Evolutionary conservation across 2,113 vertebrate genomes (phyloP).

Genomic region (Onychorhynchus coronatus): DNA sequence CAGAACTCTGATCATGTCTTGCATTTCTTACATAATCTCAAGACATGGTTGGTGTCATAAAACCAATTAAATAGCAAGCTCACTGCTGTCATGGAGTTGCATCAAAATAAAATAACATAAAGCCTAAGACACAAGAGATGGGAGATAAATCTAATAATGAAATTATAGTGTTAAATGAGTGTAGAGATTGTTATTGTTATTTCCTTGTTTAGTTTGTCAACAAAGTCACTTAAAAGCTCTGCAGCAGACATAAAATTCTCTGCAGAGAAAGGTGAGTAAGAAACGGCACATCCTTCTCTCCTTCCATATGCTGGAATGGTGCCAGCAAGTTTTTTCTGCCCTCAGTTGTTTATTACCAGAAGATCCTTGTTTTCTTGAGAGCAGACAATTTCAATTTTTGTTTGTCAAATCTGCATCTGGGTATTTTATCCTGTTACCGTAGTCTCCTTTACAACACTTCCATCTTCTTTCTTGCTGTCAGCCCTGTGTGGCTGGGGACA

Average conservation of each 20-base stretch:
- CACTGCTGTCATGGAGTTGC: neutral
- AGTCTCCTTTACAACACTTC: neutral
- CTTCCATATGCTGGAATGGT: neutral
- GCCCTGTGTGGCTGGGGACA: neutral
- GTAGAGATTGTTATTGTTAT: neutral
- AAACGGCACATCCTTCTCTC: neutral
- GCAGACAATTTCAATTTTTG: neutral
- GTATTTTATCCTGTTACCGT: neutral
- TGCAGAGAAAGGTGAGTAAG: neutral
- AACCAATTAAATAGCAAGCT: neutral
- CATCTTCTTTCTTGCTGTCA: neutral
- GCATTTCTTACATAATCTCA: neutral
- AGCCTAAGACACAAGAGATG: neutral
- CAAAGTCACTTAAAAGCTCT: neutral
- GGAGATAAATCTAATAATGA: neutral
- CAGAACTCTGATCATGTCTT: neutral
- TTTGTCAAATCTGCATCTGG: rapidly evolving
- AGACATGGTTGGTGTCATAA: neutral
- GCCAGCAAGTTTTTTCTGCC: neutral
- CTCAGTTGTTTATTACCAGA: neutral
- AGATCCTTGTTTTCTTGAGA: neutral
- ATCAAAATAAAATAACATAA: neutral
- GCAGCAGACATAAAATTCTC: too few relatives aligned
- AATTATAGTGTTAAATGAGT: neutral
- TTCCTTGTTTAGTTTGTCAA: neutral